Evolutionary conservation across 2,113 vertebrate genomes (phyloP).

Genomic region (Oreochromis tanganicae): DNA sequence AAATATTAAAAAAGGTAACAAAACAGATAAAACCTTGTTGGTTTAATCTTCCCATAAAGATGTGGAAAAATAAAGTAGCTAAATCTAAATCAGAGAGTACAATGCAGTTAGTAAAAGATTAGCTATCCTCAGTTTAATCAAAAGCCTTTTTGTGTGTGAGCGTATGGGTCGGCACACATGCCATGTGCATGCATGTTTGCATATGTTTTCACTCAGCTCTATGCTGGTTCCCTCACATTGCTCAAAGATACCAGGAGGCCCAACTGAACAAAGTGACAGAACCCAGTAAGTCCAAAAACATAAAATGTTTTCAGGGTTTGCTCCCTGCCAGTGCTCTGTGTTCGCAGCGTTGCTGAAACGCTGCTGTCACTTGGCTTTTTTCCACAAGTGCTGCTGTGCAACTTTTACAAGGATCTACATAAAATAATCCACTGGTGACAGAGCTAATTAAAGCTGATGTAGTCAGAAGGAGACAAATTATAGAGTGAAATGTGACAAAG

Average conservation of each 20-base stretch:
- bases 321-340: not conserved
- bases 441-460: slow-evolving; percentile 21
- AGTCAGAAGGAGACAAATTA: not conserved
- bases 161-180: not conserved
- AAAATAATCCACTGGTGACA: not conserved
- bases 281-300: slow-evolving; percentile 30
- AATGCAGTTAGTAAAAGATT: not conserved
- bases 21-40: slow-evolving; percentile 6
- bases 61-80: not conserved
- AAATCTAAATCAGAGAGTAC: not conserved
- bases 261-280: slow-evolving; percentile 66
- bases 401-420: slow-evolving; percentile 6
- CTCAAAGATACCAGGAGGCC: slow-evolving; percentile 50
- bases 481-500: not conserved
- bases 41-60: not conserved
- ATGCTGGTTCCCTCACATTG: slow-evolving; percentile 41
- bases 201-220: slow-evolving; percentile 52
- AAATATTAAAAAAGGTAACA: not conserved
- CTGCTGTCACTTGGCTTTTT: slow-evolving; percentile 5
- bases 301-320: not conserved
- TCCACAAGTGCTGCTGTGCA: slow-evolving; percentile 45
- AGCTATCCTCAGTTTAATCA: not conserved
- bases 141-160: slow-evolving; percentile 1
- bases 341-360: not conserved
- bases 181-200: slow-evolving; percentile 3